Evolutionary conservation across 2,888 invertebrate species (phyloP).

Genomic region (Oscheius sp.): DNA sequence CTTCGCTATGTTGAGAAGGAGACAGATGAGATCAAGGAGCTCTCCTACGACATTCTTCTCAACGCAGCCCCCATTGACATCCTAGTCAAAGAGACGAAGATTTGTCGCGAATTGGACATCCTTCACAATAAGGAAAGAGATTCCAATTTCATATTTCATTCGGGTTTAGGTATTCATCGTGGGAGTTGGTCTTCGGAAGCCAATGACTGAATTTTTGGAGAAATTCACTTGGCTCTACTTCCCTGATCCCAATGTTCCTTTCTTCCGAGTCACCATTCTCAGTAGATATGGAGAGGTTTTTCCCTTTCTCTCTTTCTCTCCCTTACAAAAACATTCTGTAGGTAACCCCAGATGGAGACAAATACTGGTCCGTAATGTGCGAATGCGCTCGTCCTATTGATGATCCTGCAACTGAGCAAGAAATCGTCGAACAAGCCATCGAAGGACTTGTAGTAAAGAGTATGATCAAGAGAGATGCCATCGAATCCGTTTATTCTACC

Average conservation of each 20-base stretch:
- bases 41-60: constrained; percentile 62
- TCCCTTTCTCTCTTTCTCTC: background rate
- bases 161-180: constrained; percentile 63
- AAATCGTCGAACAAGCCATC: constrained; percentile 61
- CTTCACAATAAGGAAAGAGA: constrained; percentile 60
- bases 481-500: constrained; percentile 64
- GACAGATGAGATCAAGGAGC: constrained; percentile 35
- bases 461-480: constrained; percentile 65
- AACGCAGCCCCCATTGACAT: constrained; percentile 66
- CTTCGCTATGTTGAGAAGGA: constrained; percentile 49
- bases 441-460: constrained; percentile 66
- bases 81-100: constrained; percentile 61
- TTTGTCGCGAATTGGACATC: constrained; percentile 59
- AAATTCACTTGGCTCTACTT: constrained; percentile 69
- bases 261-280: constrained; percentile 68
- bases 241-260: constrained; percentile 67
- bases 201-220: constrained; percentile 64
- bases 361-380: constrained; percentile 70
- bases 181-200: constrained; percentile 65
- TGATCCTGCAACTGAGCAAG: constrained; percentile 63
- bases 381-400: constrained; percentile 66
- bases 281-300: constrained; percentile 66
- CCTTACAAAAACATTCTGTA: constrained; percentile 15
- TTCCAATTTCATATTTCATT: background rate
- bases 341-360: constrained; percentile 63